A percentile compares a stretch with the other conserved stretches of the same genome.
phyloP scores from a whole-genome alignment of 2,113 vertebrate genomes.

The human region DNA sequence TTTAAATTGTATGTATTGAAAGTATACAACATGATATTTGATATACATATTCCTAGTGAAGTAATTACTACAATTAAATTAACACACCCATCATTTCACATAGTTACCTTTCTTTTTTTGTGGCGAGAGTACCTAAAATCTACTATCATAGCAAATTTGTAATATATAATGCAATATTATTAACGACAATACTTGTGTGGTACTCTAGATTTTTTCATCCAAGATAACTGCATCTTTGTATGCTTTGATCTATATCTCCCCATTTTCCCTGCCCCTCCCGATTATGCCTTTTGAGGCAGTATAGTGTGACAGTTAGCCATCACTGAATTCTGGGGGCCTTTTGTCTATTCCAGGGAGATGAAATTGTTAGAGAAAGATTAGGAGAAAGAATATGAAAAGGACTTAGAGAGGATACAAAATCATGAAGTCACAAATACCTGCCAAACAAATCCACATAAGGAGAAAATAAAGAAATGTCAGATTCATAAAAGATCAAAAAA shows the following conservation, averaged over 20 bases:
- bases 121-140: neutral
- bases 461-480: neutral
- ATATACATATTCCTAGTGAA: neutral
- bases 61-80: neutral
- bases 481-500: conserved; percentile 11
- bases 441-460: neutral
- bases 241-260: neutral
- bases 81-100: neutral
- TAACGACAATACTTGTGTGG: neutral
- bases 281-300: neutral
- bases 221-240: neutral
- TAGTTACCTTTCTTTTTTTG: neutral
- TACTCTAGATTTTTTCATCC: neutral
- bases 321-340: neutral
- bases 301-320: neutral
- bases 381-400: conserved; percentile 3
- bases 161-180: neutral
- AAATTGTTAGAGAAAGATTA: neutral
- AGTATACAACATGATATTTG: neutral
- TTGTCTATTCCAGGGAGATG: conserved; percentile 12
- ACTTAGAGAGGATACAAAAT: neutral
- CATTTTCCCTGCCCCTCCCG: no score
- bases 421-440: neutral
- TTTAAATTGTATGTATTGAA: neutral
- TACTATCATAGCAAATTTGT: neutral